Evolutionary conservation across 2,888 invertebrate genomes (phyloP), one percentile per base, ranked within the genome.

Genomic region (Ochropacha duplaris): DNA sequence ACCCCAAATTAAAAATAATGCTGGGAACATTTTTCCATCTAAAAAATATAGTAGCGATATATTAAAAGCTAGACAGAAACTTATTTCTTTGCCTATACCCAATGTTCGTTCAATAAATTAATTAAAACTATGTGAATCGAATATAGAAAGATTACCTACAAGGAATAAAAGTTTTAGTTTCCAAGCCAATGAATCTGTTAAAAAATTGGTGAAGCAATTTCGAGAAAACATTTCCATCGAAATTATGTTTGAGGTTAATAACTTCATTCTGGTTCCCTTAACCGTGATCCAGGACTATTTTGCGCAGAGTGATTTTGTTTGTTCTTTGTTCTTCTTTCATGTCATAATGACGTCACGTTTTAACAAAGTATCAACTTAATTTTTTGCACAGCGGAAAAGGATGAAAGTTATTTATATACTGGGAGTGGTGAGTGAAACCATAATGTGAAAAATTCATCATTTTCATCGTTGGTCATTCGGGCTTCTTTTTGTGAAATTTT

Each of bases 81-180:
- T 51, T 51, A 28, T 28, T 44, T 44, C 26, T 28, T n/a, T 22
- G 57, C 49, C 60, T 69, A 62, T 58, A 60, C 66, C 56, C 62
- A 69, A 72, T 64, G 69, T 65, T 55, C 50, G 44, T 50, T 60
- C 64, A 66, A 72, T 61, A 56, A 69, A 71, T 68, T 72, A 61
- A 54, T 62, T 52, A 50, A 61, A 72, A 56, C 49, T 69, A 72
- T n/a, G 64, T 65, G 66, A 60, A 22, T 64, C 66, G 62, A 71
- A 64, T 55, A 69, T 61, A 71, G 56, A 65, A 66, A 61, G 52
- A 71, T 69, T 68, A 66, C 64, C 62, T 68, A 59, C 69, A 64
- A 59, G 44, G 44, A 44, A 60, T 60, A 65, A 71, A 61, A 54
- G 62, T 65, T 64, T 62, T 64, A 68, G 64, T 71, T 62, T 61